Base-by-base conservation (phyloP, 2,888 invertebrate species). In the Frankliniella fusca region DNA sequence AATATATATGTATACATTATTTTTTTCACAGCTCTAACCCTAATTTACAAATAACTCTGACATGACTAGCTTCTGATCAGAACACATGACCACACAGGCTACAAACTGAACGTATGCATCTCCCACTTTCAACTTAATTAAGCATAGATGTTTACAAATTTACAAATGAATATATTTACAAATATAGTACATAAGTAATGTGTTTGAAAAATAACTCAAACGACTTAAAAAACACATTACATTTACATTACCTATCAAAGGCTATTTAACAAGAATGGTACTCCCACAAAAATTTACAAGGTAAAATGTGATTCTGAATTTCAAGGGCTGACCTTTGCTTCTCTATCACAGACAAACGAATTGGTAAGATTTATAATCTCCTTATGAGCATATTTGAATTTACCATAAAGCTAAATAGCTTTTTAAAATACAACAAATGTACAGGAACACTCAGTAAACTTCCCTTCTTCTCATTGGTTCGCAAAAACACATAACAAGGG, bases 401-500 rank as follows among this genome's bases (percentile, higher is more conserved):
- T 61, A n/a, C 61, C 18, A 61, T 27, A 23, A 76, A 23, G 27
- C 12, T n/a, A 76, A 23, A 76, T 23, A 12, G n/a, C 70, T 27
- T 76, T 27, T 27, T 27, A 10, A 27, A 61, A 27, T 27, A 76
- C 27, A 9, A 23, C 5, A 76, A 9, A 76, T 27, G 23, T 23
- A 27, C 23, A 76, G 23, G 27, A 27, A 76, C 23, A 27, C 27
- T 27, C 23, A 76, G 23, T 27, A 27, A 27, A 23, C 23, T 76
- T 76, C 70, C 12, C 27, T 76, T 12, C 27, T 27, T 76, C 27
- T 27, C 27, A 23, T 23, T 76, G 70, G 70, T 76, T 76, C 27
- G 70, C 70, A 76, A 76, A 10, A 76, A 76, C 70, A 76, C 12
- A 76, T 76, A 76, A 76, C 70, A 76, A 76, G 70, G 70, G 27